Base-by-base conservation (phyloP, 2,797 vertebrate genomes). In the Pipistrellus nathusii region DNA sequence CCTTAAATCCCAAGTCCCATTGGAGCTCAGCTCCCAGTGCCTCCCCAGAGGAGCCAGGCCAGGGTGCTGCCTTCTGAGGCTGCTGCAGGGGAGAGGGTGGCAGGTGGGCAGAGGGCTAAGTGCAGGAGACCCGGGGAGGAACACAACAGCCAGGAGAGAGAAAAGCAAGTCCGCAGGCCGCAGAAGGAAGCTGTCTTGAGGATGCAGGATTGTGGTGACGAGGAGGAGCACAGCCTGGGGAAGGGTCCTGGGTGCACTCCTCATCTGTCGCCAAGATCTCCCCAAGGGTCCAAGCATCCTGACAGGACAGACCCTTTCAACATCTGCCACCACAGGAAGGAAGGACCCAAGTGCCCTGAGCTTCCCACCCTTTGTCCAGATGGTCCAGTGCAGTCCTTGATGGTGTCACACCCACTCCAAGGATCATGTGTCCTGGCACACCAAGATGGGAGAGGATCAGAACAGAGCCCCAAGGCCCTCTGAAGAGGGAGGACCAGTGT, bases 131-230 rank as follows among this genome's bases (percentile, higher is more conserved):
- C 76, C 8, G 9, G 46, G 35, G 57, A 9, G 5, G 23, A 30
- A 4, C 9, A 0, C 69, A 25, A 38, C 2, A 10, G 23, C 17
- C 13, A 3, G 17, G 20, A 2, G n/a, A 14, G 30, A 53, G 75
- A 27, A 14, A 30, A 30, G 30, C 25, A 25, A 21, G 18, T 13
- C 32, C 20, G 6, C 17, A 8, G 8, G 27, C 18, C 30, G 23
- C 55, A 3, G 41, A 2, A 20, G 17, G 30, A 11, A 41, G n/a
- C 30, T 1, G 1, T 46, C 76, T 35, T 25, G 55, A 66, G 55
- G 55, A 30, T 7, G 4, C 38, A 48, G 44, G 14, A 1, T 11
- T 69, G 6, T 41, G 90, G 35, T 82, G 48, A 53, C 6, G 11
- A 1, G 18, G 59, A 84, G 38, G 21, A 53, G 30, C 44, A 3